phyloP scores from a whole-genome alignment of 2,888 invertebrate species.

The Itoplectis maculator region DNA sequence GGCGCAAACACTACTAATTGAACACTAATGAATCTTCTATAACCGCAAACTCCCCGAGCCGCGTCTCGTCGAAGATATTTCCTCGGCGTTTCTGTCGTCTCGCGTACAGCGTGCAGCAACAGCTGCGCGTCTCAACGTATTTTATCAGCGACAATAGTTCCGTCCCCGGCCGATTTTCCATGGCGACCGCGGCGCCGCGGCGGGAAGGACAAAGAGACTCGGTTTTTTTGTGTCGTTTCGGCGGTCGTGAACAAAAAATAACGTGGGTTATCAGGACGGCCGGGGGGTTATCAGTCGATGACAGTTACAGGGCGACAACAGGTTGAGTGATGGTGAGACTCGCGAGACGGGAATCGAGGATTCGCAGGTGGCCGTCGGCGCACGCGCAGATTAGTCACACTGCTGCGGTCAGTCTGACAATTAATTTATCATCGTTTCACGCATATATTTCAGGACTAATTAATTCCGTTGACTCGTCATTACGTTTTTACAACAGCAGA shows the following conservation, averaged over 20 bases:
- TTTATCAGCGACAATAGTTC: background rate
- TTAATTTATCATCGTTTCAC: too few relatives aligned
- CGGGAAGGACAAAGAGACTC: too few relatives aligned
- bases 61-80: conserved; percentile 13
- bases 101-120: conserved; percentile 18
- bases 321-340: background rate
- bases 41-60: conserved; percentile 45
- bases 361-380: conserved; percentile 33
- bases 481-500: too few relatives aligned
- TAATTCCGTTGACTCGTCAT: too few relatives aligned
- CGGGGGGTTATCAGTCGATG: too few relatives aligned
- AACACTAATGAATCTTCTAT: conserved; percentile 82
- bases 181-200: too few relatives aligned
- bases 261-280: too few relatives aligned
- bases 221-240: too few relatives aligned
- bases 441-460: too few relatives aligned
- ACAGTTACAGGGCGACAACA: background rate
- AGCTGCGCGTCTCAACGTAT: background rate
- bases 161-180: background rate
- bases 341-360: background rate
- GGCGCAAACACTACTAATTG: conserved; percentile 82
- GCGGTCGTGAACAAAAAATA: too few relatives aligned
- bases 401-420: too few relatives aligned
- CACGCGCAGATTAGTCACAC: background rate
- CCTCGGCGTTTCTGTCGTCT: conserved; percentile 37